phyloP scores from a whole-genome alignment of 2,113 vertebrate genomes.

The Dromaius novaehollandiae region DNA sequence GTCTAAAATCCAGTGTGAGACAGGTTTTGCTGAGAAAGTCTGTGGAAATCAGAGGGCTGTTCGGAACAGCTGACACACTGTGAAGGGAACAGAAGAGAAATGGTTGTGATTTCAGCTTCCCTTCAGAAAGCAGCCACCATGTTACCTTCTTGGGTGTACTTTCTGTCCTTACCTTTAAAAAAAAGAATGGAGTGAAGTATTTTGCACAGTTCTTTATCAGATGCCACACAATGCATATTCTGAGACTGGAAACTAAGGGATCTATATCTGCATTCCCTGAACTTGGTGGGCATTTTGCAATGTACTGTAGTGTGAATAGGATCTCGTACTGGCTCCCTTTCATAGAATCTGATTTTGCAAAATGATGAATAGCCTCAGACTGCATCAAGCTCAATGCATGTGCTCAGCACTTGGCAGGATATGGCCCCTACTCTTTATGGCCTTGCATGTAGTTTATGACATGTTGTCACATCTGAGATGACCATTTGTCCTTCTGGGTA shows the following conservation, averaged over 20 bases:
- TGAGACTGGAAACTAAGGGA: background rate
- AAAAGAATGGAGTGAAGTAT: background rate
- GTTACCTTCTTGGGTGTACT: background rate
- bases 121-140: background rate
- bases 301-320: background rate
- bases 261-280: background rate
- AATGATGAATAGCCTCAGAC: background rate
- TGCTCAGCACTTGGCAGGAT: background rate
- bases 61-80: background rate
- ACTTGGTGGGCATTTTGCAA: background rate
- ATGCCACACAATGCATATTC: rapidly evolving
- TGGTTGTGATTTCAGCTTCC: background rate
- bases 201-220: background rate
- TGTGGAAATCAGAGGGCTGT: background rate
- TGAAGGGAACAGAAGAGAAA: background rate
- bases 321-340: background rate
- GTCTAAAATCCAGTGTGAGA: background rate
- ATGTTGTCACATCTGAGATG: background rate
- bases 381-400: background rate
- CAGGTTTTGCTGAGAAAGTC: background rate
- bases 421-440: background rate
- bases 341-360: background rate
- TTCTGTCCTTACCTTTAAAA: background rate
- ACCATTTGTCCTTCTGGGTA: background rate
- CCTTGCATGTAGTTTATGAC: background rate